Base-by-base conservation (phyloP, 2,888 invertebrate genomes). In the Cryptosula pallasiana region DNA sequence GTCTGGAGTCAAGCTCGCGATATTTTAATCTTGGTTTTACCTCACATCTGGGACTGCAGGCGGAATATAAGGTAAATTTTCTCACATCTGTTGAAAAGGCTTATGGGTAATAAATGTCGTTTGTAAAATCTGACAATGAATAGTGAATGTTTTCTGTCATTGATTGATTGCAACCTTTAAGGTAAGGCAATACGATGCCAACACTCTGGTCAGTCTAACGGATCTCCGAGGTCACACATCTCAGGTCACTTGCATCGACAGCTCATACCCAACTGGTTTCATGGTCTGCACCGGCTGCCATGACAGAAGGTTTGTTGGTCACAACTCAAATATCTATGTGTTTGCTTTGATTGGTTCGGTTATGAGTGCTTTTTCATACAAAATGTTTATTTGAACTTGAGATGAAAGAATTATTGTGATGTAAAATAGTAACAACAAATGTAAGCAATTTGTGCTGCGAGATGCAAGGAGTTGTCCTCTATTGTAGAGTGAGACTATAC, bases 161-260 rank as follows among this genome's bases (percentile, higher is more conserved):
- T 45, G 45, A 20, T 45, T 45, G 45, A 45, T 45, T 57, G 25
- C 57, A 5, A 45, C 1, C 16, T 72, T 76, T 1, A 72, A 82
- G 82, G 76, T 80, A 1, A 78, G 79, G 35, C 29, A 81, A n/a
- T 81, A 80, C 76, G 79, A 80, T 74, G 45, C 80, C 3, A 73
- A 55, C n/a, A 75, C 74, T 0, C 73, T 73, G 5, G 76, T 74
- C 69, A 69, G 76, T 36, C 13, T 75, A n/a, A 72, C 63, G 75
- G 25, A 77, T 77, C 73, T 82, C 2, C 75, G 74, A 16, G 81
- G 80, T 34, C 80, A 80, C 72, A 79, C 79, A 0, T 78, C 78
- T 73, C 73, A 73, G 23, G 74, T 80, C 25, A 76, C 78, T 2
- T 79, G 80, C 71, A 75, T 82, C 69, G 78, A 80, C 72, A 71